phyloP scores from a whole-genome alignment of 1,140 invertebrate species.

The Luehdorfia chinensis region DNA sequence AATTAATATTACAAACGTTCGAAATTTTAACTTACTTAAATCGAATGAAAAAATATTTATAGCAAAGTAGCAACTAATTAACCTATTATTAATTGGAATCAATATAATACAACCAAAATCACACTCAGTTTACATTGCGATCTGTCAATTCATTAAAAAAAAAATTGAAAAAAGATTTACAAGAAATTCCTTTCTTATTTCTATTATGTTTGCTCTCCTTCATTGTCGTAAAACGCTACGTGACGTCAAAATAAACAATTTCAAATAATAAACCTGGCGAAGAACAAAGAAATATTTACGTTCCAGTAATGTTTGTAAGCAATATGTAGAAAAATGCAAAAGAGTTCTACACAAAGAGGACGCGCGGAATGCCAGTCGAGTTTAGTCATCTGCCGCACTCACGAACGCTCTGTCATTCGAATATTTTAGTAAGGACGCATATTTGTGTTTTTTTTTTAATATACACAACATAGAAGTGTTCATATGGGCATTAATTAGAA shows the following conservation, averaged over 20 bases:
- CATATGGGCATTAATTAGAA: too few relatives aligned
- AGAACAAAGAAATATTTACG: slow-evolving; percentile 43
- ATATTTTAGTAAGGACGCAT: slow-evolving; percentile 30
- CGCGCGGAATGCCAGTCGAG: slow-evolving; percentile 36
- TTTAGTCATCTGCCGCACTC: slow-evolving; percentile 21
- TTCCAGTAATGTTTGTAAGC: slow-evolving; percentile 61
- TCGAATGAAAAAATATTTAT: too few relatives aligned
- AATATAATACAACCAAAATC: too few relatives aligned
- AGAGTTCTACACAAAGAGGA: slow-evolving; percentile 32
- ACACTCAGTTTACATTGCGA: too few relatives aligned
- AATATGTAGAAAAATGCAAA: slow-evolving; percentile 66
- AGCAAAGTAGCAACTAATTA: too few relatives aligned
- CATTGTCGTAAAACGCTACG: slow-evolving; percentile 7
- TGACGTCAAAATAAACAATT: slow-evolving; percentile 33
- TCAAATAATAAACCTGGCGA: slow-evolving; percentile 33
- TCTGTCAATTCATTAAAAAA: too few relatives aligned
- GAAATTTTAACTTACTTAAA: too few relatives aligned
- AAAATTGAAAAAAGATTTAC: too few relatives aligned
- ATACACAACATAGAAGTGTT: slow-evolving; percentile 1
- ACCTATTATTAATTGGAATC: too few relatives aligned
- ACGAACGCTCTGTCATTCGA: slow-evolving; percentile 23
- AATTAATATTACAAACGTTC: too few relatives aligned
- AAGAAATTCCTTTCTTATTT: too few relatives aligned
- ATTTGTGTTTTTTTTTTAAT: slow-evolving; percentile 10
- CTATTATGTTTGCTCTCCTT: too few relatives aligned